Percentiles rank a stretch among this genome's conserved stretches.
Conservation (phyloP, 2,888 invertebrate genomes). For the Norana najaformis region DNA sequence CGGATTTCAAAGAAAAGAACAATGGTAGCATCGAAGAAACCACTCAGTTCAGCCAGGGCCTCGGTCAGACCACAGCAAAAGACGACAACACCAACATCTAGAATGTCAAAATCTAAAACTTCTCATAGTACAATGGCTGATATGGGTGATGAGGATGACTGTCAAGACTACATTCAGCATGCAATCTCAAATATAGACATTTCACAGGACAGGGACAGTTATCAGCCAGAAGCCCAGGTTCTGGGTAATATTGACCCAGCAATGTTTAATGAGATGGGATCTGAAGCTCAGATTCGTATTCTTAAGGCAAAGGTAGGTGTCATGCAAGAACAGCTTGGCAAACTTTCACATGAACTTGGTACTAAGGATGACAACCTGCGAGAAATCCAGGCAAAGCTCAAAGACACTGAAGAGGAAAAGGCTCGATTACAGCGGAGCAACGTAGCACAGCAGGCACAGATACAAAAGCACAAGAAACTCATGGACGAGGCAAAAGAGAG, state of each 20-base stretch:
- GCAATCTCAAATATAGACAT: slow-evolving; percentile 9
- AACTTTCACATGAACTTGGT: slow-evolving; percentile 53
- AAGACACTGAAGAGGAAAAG: slow-evolving; percentile 62
- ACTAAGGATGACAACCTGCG: slow-evolving; percentile 27
- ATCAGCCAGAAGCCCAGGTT: background rate
- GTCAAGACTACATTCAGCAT: background rate
- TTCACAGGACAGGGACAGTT: background rate
- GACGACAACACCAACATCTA: background rate
- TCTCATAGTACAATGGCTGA: background rate
- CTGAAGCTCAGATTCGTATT: slow-evolving; percentile 61
- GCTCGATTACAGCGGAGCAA: slow-evolving; percentile 56
- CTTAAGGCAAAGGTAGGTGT: slow-evolving; percentile 62
- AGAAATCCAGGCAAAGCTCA: slow-evolving; percentile 51
- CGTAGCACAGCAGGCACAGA: slow-evolving; percentile 57
- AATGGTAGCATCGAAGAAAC: background rate
- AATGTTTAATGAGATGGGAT: slow-evolving; percentile 59
- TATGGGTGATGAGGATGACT: slow-evolving; percentile 9
- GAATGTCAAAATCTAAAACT: background rate
- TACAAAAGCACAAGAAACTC: slow-evolving; percentile 62
- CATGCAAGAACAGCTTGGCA: slow-evolving; percentile 62
- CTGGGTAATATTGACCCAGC: slow-evolving; percentile 55
- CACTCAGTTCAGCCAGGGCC: background rate
- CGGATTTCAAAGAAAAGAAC: background rate
- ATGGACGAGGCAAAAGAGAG: slow-evolving; percentile 60
- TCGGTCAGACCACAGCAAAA: background rate